Conservation (phyloP, 2,113 vertebrate species). For the Brachirus orientalis region DNA sequence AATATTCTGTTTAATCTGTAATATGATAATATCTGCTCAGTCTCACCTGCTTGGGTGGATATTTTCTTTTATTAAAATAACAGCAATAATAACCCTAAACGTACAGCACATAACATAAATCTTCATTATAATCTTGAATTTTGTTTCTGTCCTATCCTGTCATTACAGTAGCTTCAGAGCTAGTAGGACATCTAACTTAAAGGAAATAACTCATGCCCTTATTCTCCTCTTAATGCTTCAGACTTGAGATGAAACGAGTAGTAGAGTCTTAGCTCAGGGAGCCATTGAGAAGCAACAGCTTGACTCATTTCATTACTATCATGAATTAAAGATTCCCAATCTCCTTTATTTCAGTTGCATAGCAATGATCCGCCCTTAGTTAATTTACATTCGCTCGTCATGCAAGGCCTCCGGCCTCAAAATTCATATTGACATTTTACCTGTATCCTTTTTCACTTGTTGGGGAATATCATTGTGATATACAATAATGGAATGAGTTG, state of each 20-base stretch:
- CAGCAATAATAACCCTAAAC: no score
- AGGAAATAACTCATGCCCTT: conserved; percentile 56
- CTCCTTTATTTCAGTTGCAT: conserved; percentile 41
- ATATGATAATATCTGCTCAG: no score
- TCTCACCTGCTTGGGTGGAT: no score
- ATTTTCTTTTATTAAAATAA: no score
- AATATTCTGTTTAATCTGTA: no score
- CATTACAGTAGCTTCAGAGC: conserved; percentile 36
- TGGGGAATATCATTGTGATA: conserved; percentile 52
- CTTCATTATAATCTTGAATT: not conserved
- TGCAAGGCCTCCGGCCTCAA: conserved; percentile 46
- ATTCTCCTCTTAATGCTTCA: conserved; percentile 59
- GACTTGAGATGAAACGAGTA: conserved; percentile 65
- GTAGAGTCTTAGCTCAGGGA: conserved; percentile 47
- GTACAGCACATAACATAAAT: not conserved
- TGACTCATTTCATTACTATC: conserved; percentile 76
- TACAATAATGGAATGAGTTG: conserved; percentile 41
- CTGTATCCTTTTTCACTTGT: conserved; percentile 67
- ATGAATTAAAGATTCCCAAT: conserved; percentile 75
- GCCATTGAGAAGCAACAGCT: conserved; percentile 73
- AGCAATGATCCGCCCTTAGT: conserved; percentile 55
- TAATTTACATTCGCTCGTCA: conserved; percentile 62
- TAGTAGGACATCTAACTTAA: conserved; percentile 32
- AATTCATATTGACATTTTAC: conserved; percentile 69
- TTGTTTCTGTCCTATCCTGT: conserved; percentile 18